phyloP scores from a whole-genome alignment of 2,113 vertebrate species.

The Globicephala melas region DNA sequence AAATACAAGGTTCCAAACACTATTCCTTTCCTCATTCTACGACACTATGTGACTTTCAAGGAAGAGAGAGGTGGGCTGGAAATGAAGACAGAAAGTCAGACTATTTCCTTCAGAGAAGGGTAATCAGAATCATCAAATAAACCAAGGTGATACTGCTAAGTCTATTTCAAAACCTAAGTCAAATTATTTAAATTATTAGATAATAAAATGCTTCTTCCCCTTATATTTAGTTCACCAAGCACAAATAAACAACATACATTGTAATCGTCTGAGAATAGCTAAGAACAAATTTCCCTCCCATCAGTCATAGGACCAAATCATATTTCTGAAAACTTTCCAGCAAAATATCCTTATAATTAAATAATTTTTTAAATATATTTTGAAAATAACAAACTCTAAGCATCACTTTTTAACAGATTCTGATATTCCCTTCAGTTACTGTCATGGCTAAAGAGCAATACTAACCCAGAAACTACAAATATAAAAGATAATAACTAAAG shows the following conservation, averaged over 20 bases:
- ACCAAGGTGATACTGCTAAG: neutral
- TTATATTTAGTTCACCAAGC: neutral
- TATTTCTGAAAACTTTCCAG: constrained; percentile 22
- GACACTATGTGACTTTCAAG: neutral
- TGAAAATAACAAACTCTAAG: neutral
- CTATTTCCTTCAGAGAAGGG: neutral
- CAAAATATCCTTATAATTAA: neutral
- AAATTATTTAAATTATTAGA: constrained; percentile 2
- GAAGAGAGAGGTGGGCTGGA: neutral
- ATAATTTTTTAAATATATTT: neutral
- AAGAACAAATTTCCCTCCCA: neutral
- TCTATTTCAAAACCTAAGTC: neutral
- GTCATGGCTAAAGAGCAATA: neutral
- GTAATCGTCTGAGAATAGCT: neutral
- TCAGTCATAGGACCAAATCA: neutral
- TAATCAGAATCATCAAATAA: neutral
- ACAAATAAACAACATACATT: neutral
- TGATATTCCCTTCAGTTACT: neutral
- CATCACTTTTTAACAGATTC: neutral
- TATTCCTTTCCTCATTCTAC: neutral
- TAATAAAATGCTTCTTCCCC: neutral
- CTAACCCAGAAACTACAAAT: neutral
- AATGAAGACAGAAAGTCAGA: neutral
- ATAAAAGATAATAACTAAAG: neutral
- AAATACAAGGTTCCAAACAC: neutral